Evolutionary conservation across 2,888 invertebrate species (phyloP).

Genomic region (Pristionchus japonicus): DNA sequence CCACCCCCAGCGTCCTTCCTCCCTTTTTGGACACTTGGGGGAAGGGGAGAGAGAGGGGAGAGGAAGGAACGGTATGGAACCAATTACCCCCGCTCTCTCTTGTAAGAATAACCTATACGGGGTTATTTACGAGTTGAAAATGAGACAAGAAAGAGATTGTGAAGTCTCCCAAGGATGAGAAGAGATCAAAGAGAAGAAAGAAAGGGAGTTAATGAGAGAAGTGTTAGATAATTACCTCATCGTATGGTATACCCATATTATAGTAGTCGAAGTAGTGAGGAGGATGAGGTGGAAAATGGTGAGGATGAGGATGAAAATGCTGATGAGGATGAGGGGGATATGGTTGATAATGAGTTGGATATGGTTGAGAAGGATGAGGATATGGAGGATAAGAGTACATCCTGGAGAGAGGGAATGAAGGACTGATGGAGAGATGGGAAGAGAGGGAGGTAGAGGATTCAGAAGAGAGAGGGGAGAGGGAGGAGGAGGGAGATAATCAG

Average conservation of each 20-base stretch:
- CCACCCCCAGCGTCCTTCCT: conserved; percentile 23
- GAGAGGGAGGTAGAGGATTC: neutral
- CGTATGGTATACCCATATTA: neutral
- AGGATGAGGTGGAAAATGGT: neutral
- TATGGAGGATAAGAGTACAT: neutral
- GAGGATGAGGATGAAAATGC: neutral
- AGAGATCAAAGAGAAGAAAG: conserved; percentile 16
- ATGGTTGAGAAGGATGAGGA: neutral
- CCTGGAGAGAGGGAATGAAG: neutral
- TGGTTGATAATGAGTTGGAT: neutral
- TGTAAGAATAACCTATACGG: conserved; percentile 14
- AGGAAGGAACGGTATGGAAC: neutral
- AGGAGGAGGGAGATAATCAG: conserved; percentile 13
- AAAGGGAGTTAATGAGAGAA: neutral
- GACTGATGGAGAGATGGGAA: neutral
- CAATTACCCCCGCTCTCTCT: conserved; percentile 16
- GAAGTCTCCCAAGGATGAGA: conserved; percentile 15
- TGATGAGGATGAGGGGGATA: neutral
- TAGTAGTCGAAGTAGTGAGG: neutral
- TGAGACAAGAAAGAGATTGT: neutral
- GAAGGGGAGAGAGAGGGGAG: neutral
- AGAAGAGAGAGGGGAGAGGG: neutral
- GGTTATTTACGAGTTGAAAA: conserved; percentile 41
- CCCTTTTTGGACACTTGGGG: conserved; percentile 16
- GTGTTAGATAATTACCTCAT: neutral